phyloP scores from a whole-genome alignment of 2,113 vertebrate genomes.

The Saguinus midas region DNA sequence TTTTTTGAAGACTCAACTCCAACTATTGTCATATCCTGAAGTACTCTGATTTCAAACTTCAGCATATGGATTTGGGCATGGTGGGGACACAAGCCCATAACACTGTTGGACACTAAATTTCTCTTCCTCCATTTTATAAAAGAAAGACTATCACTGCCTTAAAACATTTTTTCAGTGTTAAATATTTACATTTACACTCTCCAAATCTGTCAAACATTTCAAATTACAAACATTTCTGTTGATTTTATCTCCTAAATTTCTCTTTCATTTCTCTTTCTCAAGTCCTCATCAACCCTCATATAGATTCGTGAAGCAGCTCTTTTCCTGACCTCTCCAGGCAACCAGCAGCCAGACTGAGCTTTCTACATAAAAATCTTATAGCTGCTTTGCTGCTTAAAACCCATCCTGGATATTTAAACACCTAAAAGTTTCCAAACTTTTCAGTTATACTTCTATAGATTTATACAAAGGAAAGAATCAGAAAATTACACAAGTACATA shows the following conservation, averaged over 20 bases:
- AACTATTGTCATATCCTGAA: neutral
- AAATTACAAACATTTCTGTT: neutral
- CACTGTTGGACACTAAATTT: neutral
- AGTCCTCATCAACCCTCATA: neutral
- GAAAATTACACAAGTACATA: neutral
- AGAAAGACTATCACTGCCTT: neutral
- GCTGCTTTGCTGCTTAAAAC: neutral
- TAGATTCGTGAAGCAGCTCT: neutral
- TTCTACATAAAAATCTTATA: neutral
- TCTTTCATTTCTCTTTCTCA: neutral
- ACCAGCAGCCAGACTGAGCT: neutral
- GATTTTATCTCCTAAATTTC: neutral
- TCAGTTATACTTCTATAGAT: neutral
- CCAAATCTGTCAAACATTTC: neutral
- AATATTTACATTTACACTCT: neutral
- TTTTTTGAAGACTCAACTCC: neutral
- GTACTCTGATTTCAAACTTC: neutral
- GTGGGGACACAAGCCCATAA: neutral
- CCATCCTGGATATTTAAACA: slow-evolving; percentile 2
- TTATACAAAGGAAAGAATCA: slow-evolving; percentile 46
- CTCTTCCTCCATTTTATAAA: neutral
- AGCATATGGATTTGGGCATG: neutral
- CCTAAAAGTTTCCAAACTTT: neutral
- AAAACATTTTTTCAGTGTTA: neutral
- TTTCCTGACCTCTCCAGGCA: neutral